Evolutionary conservation across 2,797 vertebrate species (phyloP).

Genomic region (Sebastes miniatus): DNA sequence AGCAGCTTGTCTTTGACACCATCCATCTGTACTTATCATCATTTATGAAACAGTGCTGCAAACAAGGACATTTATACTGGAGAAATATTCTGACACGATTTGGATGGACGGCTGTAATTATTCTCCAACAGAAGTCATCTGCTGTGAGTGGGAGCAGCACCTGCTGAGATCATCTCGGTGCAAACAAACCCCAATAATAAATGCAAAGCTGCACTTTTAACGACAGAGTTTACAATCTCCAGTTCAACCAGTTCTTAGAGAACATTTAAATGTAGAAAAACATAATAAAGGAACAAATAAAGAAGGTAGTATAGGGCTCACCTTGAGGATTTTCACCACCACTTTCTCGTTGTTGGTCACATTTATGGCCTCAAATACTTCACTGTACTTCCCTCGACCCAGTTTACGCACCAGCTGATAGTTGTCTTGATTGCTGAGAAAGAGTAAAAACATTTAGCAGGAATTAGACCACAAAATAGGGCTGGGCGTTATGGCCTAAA

Average conservation of each 20-base stretch:
- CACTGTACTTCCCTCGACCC: slow-evolving; percentile 97
- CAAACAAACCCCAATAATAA: background rate
- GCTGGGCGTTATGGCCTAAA: too few relatives aligned
- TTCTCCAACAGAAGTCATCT: background rate
- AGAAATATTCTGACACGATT: background rate
- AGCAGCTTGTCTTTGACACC: background rate
- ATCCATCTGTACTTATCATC: background rate
- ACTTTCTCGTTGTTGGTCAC: slow-evolving; percentile 98
- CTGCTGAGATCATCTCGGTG: background rate
- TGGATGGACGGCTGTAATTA: background rate
- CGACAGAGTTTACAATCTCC: background rate
- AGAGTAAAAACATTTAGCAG: background rate
- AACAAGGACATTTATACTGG: background rate
- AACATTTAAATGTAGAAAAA: background rate
- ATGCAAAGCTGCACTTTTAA: background rate
- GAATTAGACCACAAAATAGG: background rate
- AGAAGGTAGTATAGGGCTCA: slow-evolving; percentile 66
- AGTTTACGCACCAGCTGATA: slow-evolving; percentile 97
- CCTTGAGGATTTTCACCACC: slow-evolving; percentile 99
- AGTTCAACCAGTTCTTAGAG: background rate
- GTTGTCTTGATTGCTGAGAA: slow-evolving; percentile 94
- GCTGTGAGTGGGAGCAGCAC: background rate
- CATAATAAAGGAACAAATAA: background rate
- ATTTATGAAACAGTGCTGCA: background rate
- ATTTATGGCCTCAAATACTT: slow-evolving; percentile 99